Conservation (phyloP, 2,888 invertebrate genomes). For the Epirrhoe tristata region DNA sequence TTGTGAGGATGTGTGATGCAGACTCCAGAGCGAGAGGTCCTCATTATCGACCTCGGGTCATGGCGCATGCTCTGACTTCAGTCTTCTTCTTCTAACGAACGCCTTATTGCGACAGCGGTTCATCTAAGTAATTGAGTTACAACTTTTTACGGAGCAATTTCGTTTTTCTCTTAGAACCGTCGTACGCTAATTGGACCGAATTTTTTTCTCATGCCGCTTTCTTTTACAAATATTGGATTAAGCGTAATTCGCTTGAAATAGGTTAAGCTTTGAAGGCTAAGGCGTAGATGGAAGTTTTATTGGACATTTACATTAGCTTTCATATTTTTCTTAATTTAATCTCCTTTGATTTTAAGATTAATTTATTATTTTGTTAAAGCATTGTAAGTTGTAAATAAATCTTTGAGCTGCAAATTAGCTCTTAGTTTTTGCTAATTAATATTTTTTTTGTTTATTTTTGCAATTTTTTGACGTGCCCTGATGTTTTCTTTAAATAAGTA, state of each 20-base stretch:
- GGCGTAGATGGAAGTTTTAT: constrained; percentile 61
- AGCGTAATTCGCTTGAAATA: constrained; percentile 74
- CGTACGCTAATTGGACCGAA: constrained; percentile 80
- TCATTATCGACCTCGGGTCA: constrained; percentile 86
- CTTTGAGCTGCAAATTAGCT: no score
- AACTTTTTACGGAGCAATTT: constrained; percentile 85
- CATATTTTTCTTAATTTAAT: constrained; percentile 50
- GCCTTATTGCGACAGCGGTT: constrained; percentile 84
- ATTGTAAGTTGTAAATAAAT: no score
- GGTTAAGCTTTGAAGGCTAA: constrained; percentile 70
- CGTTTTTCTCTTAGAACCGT: constrained; percentile 82
- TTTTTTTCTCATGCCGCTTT: constrained; percentile 65
- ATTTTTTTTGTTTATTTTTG: no score
- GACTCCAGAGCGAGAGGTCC: constrained; percentile 80
- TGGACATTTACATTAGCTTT: constrained; percentile 50
- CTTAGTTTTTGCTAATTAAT: no score
- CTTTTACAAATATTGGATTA: constrained; percentile 81
- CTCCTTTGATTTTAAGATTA: constrained; percentile 28
- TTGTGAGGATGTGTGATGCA: constrained; percentile 83
- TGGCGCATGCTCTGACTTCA: constrained; percentile 82
- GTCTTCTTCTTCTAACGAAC: constrained; percentile 77
- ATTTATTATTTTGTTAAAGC: constrained; percentile 13
- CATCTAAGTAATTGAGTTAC: constrained; percentile 85
- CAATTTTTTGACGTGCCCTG: no score
- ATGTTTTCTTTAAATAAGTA: no score